Base-by-base conservation (phyloP, 2,113 vertebrate species). In the Tympanuchus pallidicinctus region DNA sequence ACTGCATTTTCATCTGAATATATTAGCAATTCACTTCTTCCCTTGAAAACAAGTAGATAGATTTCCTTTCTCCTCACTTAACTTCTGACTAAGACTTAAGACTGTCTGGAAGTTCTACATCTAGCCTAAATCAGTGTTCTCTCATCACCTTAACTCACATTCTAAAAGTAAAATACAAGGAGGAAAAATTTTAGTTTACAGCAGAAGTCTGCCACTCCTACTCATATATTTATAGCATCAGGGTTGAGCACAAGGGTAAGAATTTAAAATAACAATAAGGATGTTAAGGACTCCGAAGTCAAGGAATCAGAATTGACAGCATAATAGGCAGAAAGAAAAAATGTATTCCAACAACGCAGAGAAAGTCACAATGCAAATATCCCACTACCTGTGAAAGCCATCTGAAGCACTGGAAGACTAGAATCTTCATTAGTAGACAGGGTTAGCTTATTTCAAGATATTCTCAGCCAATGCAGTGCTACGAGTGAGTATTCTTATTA, bases 171-270 rank as follows among this genome's bases (percentile, higher is more conserved):
- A 93, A 94, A 83, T 34, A 91, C 59, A 90, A 78, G 76, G 73
- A 88, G 77, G 16, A 93, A 16, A 94, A 90, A 84, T n/a, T 43
- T 38, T 63, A 77, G 40, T 77, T 88, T 75, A 25, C 64, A 82
- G 65, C 90, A 94, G 82, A 91, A 95, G 91, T 91, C 94, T 95
- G 88, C 83, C 93, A 92, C 93, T 93, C 90, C 95, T 86, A 91
- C 95, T 84, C 95, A 91, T 34, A 19, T 71, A 95, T 86, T 95
- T 95, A 91, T 93, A 95, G 88, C 69, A 61, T 7, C 43, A 90
- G 63, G 59, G 65, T 57, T 94, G 91, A 94, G 76, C 57, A 86
- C 38, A 82, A 90, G 50, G 48, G 61, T 88, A 85, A 84, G 70
- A 94, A 75, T 78, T 88, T 77, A 81, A 88, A 91, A 64, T 60